Conservation (phyloP, 2,797 vertebrate genomes). For the Sebastes nivosus region DNA sequence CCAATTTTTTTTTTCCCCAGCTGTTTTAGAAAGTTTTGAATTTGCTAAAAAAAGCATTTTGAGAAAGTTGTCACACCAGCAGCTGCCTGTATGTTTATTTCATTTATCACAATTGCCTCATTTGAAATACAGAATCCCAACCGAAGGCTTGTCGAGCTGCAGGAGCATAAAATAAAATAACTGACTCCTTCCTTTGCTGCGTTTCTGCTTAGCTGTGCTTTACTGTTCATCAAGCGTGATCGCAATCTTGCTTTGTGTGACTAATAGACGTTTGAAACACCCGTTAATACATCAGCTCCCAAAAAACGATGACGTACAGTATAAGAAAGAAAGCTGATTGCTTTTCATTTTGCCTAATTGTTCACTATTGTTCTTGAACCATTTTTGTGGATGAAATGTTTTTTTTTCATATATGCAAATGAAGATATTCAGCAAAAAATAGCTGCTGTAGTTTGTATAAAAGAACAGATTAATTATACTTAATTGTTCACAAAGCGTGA, state of each 20-base stretch:
- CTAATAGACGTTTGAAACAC: conserved; percentile 51
- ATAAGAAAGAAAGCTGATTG: conserved; percentile 44
- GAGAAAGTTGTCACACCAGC: neutral
- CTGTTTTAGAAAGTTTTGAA: neutral
- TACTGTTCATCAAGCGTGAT: conserved; percentile 59
- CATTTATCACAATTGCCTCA: neutral
- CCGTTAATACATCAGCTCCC: conserved; percentile 31
- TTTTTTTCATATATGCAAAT: conserved; percentile 15
- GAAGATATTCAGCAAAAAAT: conserved; percentile 11
- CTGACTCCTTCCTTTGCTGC: conserved; percentile 31
- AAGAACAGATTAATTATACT: conserved; percentile 3
- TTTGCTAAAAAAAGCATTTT: neutral
- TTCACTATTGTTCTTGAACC: conserved; percentile 25
- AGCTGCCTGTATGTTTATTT: neutral
- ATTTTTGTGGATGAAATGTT: conserved; percentile 32
- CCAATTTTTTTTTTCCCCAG: neutral
- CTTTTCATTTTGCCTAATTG: conserved; percentile 46
- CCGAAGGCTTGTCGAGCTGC: conserved; percentile 24
- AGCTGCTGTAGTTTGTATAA: neutral
- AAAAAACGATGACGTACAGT: conserved; percentile 40
- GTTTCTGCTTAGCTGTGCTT: conserved; percentile 57
- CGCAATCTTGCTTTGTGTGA: conserved; percentile 47
- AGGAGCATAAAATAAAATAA: conserved; percentile 43
- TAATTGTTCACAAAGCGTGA: conserved; percentile 11
- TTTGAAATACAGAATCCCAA: conserved; percentile 1